Conservation (phyloP, 2,113 vertebrate species). For the Aegypius monachus region DNA sequence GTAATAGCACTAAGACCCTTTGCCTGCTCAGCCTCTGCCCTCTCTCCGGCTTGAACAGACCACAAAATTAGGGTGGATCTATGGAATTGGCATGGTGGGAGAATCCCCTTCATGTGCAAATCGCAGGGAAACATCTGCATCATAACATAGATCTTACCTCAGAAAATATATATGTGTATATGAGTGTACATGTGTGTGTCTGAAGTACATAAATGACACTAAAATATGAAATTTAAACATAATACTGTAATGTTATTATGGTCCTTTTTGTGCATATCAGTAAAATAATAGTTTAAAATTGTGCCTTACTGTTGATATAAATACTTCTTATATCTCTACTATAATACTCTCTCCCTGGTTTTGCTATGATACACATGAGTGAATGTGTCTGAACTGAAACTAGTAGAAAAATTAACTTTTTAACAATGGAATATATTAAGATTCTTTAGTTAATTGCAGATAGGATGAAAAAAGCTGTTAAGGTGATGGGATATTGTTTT, state of each 20-base stretch:
- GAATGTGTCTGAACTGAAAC: background rate
- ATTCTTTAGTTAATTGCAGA: background rate
- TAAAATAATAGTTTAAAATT: background rate
- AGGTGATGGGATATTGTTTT: background rate
- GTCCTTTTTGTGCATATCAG: background rate
- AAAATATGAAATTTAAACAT: background rate
- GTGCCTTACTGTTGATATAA: background rate
- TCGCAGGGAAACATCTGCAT: background rate
- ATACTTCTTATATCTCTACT: background rate
- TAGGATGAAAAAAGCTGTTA: background rate
- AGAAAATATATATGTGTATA: background rate
- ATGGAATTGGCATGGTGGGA: background rate
- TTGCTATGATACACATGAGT: background rate
- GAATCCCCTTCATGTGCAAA: background rate
- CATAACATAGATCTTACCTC: background rate
- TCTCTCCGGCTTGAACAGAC: background rate
- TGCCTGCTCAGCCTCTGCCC: background rate
- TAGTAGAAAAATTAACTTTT: background rate
- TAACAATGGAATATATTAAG: background rate
- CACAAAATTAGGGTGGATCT: background rate
- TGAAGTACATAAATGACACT: background rate
- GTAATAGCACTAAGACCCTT: background rate
- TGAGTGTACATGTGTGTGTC: background rate
- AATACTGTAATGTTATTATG: background rate
- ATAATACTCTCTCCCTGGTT: background rate